These are phyloP conservation scores for Aricia agestis DNA, from an alignment of 1,140 invertebrate genomes.

Conservation along the genomic window DNA sequence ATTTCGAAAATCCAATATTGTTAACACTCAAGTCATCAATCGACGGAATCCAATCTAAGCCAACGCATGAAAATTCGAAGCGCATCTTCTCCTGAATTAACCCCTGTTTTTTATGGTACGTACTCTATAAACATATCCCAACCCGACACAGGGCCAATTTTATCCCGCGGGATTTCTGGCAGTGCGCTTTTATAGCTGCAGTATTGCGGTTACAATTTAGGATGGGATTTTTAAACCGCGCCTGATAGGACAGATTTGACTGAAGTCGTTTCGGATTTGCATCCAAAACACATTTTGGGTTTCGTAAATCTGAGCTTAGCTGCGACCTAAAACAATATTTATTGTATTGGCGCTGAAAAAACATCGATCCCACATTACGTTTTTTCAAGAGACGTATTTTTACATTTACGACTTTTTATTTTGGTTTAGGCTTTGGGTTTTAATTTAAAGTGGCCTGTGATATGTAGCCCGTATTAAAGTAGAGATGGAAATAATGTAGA, in stretches of 20 bases:
- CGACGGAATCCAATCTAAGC: not conserved
- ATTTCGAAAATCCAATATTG: too few relatives aligned
- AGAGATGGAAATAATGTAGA: not conserved
- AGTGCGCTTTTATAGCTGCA: slow-evolving; percentile 30
- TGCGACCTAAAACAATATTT: slow-evolving; percentile 16
- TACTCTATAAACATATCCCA: slow-evolving; percentile 6
- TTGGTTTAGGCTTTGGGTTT: slow-evolving; percentile 5
- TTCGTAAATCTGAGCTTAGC: slow-evolving; percentile 13
- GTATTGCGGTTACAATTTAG: slow-evolving; percentile 29
- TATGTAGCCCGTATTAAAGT: too few relatives aligned
- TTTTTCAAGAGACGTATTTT: not conserved
- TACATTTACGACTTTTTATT: slow-evolving; percentile 4
- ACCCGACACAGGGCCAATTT: not conserved
- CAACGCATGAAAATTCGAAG: not conserved
- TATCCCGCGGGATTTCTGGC: slow-evolving; percentile 27
- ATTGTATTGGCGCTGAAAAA: slow-evolving; percentile 12
- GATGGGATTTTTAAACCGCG: slow-evolving; percentile 30
- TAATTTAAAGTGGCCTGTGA: not conserved
- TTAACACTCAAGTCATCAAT: not conserved
- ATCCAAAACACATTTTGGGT: slow-evolving; percentile 26
- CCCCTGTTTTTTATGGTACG: not conserved
- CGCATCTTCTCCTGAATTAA: not conserved
- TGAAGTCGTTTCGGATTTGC: slow-evolving; percentile 30
- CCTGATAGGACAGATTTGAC: slow-evolving; percentile 34
- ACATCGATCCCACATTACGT: slow-evolving; percentile 2